Evolutionary conservation across 2,888 invertebrate genomes (phyloP).

Genomic region (Ochropacha duplaris): DNA sequence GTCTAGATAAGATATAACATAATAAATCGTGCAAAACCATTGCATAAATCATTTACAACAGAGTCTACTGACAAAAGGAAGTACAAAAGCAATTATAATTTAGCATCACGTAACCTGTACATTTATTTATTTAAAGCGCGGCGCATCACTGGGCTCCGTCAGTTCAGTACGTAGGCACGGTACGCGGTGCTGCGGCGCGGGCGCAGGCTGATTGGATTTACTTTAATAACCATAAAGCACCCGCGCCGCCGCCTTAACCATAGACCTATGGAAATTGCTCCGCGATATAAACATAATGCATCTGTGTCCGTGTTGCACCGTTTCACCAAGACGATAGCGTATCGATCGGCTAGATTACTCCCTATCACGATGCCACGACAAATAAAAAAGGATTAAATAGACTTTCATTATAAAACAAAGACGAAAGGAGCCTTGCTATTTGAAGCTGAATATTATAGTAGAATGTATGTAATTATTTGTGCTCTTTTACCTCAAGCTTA

Average conservation of each 20-base stretch:
- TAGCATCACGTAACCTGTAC: background rate
- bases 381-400: background rate
- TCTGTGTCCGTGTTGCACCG: constrained; percentile 4
- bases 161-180: no score
- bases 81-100: background rate
- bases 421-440: no score
- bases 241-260: constrained; percentile 34
- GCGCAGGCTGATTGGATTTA: constrained; percentile 67
- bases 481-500: no score
- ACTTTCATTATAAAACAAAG: background rate
- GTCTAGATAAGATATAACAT: background rate
- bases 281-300: constrained; percentile 16
- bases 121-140: constrained; percentile 1
- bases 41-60: background rate
- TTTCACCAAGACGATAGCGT: constrained; percentile 7
- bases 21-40: background rate
- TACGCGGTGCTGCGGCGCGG: constrained; percentile 21
- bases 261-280: constrained; percentile 35
- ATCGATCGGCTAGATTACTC: constrained; percentile 3
- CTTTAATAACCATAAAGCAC: constrained; percentile 76
- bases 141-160: background rate
- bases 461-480: no score
- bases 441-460: background rate
- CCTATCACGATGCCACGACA: background rate
- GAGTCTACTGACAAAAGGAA: background rate